phyloP scores from a whole-genome alignment of 2,797 vertebrate species.

The Rallus crepitans region DNA sequence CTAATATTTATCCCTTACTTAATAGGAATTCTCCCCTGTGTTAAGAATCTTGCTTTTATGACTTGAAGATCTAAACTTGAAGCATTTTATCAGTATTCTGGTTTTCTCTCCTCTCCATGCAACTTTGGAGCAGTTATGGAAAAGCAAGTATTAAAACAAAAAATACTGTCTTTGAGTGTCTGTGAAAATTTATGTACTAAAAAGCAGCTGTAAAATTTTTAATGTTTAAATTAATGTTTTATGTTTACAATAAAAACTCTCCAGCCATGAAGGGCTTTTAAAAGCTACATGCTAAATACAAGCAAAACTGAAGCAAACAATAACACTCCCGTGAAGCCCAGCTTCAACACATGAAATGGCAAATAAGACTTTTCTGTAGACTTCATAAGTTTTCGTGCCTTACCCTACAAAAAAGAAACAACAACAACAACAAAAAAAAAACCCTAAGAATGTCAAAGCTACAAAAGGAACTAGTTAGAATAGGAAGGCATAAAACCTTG shows the following conservation, averaged over 20 bases:
- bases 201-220: conserved; percentile 81
- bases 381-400: neutral
- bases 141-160: conserved; percentile 65
- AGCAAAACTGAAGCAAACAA: conserved; percentile 65
- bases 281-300: conserved; percentile 72
- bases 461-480: neutral
- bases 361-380: neutral
- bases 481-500: neutral
- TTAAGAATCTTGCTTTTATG: neutral
- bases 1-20: neutral
- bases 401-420: neutral
- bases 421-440: too few species aligned
- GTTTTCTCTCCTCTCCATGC: neutral
- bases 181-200: conserved; percentile 80
- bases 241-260: conserved; percentile 81
- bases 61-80: neutral
- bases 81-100: neutral
- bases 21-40: neutral
- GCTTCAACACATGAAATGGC: neutral
- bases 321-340: neutral
- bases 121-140: conserved; percentile 11
- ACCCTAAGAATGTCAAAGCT: neutral
- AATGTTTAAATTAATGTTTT: conserved; percentile 84
- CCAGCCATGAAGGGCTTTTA: conserved; percentile 78
- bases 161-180: conserved; percentile 55